Evolutionary conservation across 2,113 vertebrate species (phyloP).

Genomic region (Ibidorhyncha struthersii): DNA sequence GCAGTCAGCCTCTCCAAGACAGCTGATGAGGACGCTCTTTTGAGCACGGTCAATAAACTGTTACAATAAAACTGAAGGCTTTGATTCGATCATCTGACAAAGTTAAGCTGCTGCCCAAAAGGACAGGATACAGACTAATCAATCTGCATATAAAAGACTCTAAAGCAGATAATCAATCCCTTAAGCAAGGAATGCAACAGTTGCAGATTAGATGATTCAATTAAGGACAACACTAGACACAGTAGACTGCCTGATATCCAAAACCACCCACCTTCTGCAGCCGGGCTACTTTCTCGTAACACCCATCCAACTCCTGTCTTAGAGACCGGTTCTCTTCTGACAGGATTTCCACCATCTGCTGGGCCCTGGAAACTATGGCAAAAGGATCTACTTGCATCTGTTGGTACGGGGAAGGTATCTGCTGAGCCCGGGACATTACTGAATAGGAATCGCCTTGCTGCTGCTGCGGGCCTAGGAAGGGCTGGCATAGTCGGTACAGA

Average conservation of each 20-base stretch:
- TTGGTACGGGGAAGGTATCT: constrained; percentile 82
- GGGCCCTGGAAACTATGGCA: constrained; percentile 88
- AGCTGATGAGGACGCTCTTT: neutral
- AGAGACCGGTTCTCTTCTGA: constrained; percentile 92
- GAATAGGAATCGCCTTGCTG: constrained; percentile 81
- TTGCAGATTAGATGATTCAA: neutral
- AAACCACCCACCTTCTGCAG: constrained; percentile 87
- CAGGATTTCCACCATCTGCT: constrained; percentile 94
- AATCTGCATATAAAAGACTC: constrained; percentile 3
- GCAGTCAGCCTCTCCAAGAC: neutral
- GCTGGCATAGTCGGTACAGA: constrained; percentile 70
- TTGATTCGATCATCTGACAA: neutral
- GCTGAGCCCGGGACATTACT: constrained; percentile 84
- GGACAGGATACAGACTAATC: neutral
- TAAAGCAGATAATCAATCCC: neutral
- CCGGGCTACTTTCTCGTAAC: constrained; percentile 92
- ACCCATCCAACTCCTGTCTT: constrained; percentile 91
- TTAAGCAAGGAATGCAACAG: neutral
- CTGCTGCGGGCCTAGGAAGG: constrained; percentile 72
- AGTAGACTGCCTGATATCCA: neutral
- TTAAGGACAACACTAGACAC: neutral
- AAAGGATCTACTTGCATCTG: constrained; percentile 88
- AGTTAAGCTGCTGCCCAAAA: neutral
- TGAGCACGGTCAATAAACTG: neutral
- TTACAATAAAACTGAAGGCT: neutral